A percentile compares a stretch with the other conserved stretches of the same genome.
phyloP scores from a whole-genome alignment of 37 sponge, comb jelly and placozoan species.

The Beroe forskalii region DNA sequence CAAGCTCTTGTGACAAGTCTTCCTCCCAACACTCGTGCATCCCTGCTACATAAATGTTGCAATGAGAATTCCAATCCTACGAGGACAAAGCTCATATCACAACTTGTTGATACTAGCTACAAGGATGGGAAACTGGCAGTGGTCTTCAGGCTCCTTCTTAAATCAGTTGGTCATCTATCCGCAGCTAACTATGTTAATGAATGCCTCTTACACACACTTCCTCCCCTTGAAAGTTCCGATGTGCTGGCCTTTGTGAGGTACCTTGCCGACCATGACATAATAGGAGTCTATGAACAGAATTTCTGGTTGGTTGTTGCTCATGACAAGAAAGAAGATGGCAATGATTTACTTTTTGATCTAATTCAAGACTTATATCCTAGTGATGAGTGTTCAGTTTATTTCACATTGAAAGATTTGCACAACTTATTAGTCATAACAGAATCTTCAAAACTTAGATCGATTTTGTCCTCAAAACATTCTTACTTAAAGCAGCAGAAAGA shows the following conservation, averaged over 20 bases:
- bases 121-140: neutral
- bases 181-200: neutral
- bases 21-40: neutral
- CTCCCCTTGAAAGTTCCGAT: neutral
- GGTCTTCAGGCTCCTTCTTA: neutral
- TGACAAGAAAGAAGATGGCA: neutral
- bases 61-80: neutral
- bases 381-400: constrained; percentile 2
- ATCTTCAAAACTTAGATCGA: neutral
- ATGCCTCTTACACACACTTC: neutral
- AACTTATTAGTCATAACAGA: neutral
- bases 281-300: neutral
- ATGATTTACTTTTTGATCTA: neutral
- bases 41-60: neutral
- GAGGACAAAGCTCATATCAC: neutral
- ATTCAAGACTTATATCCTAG: neutral
- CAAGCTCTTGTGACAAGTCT: neutral
- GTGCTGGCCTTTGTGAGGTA: neutral
- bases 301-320: constrained; percentile 31
- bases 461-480: neutral
- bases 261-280: neutral
- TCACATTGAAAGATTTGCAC: neutral
- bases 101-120: neutral
- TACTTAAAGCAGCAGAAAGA: neutral
- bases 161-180: neutral